phyloP scores from a whole-genome alignment of 2,113 vertebrate genomes.

The Eira barbara region DNA sequence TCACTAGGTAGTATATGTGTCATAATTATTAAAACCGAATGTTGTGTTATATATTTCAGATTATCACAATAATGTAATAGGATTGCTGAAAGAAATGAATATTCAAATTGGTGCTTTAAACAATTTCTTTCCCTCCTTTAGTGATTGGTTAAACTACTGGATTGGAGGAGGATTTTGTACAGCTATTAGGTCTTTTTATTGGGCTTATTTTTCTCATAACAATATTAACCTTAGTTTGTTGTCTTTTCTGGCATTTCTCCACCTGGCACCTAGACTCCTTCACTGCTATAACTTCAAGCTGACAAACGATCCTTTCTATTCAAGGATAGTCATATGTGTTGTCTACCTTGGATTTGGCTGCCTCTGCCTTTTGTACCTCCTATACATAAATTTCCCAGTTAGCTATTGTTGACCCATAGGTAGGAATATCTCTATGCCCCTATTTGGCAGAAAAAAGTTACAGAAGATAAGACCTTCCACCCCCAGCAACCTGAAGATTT shows the following conservation, averaged over 20 bases:
- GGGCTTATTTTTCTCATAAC: neutral
- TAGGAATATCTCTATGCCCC: neutral
- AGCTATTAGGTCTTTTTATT: neutral
- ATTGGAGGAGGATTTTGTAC: neutral
- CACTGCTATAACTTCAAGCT: neutral
- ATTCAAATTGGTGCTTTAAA: neutral
- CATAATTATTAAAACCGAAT: neutral
- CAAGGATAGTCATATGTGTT: neutral
- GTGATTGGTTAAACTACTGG: neutral
- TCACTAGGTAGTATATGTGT: neutral
- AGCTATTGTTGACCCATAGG: neutral
- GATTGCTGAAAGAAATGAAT: neutral
- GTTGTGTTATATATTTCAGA: neutral
- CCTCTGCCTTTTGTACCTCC: neutral
- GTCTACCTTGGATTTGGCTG: neutral
- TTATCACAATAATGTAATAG: neutral
- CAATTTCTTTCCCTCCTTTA: neutral
- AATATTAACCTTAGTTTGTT: neutral
- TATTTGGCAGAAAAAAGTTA: neutral
- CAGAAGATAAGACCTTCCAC: neutral
- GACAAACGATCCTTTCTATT: neutral
- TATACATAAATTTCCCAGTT: neutral
- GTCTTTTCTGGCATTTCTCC: neutral
- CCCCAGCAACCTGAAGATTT: neutral
- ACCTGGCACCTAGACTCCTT: neutral